Conservation (phyloP, 2,888 invertebrate genomes). For the Chirona hameri region DNA sequence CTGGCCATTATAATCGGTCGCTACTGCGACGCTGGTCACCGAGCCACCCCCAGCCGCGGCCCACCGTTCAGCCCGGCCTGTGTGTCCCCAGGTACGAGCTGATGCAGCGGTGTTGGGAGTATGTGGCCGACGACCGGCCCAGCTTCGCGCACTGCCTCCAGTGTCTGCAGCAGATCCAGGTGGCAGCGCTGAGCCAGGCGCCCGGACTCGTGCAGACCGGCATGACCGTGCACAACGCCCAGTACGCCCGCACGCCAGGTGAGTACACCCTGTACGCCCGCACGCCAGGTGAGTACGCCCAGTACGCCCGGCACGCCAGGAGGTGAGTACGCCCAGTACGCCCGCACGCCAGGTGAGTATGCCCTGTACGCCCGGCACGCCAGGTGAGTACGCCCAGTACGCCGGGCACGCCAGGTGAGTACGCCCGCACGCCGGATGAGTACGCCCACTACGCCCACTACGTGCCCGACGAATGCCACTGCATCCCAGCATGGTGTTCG, state of each 20-base stretch:
- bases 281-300: no score
- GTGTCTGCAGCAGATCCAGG: constrained; percentile 51
- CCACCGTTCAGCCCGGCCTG: no score
- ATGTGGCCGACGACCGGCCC: constrained; percentile 74
- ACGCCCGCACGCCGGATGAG: no score
- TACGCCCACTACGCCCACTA: no score
- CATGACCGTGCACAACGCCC: constrained; percentile 26
- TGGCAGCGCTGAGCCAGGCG: constrained; percentile 7
- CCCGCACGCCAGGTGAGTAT: background rate
- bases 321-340: no score
- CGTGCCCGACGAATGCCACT: no score
- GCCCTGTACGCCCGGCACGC: constrained; percentile 12
- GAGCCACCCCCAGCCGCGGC: no score
- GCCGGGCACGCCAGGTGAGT: background rate
- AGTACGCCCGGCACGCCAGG: background rate
- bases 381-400: constrained; percentile 24
- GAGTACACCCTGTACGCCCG: no score
- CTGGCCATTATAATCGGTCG: no score
- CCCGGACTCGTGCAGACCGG: background rate
- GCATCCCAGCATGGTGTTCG: no score
- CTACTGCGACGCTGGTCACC: no score
- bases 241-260: constrained; percentile 10
- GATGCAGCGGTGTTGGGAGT: constrained; percentile 86
- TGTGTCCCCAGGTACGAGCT: constrained; percentile 64
- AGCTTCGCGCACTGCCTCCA: constrained; percentile 78